Evolutionary conservation across 2,113 vertebrate species (phyloP), one percentile per base, ranked within the genome.

Genomic region (Tetrax tetrax): DNA sequence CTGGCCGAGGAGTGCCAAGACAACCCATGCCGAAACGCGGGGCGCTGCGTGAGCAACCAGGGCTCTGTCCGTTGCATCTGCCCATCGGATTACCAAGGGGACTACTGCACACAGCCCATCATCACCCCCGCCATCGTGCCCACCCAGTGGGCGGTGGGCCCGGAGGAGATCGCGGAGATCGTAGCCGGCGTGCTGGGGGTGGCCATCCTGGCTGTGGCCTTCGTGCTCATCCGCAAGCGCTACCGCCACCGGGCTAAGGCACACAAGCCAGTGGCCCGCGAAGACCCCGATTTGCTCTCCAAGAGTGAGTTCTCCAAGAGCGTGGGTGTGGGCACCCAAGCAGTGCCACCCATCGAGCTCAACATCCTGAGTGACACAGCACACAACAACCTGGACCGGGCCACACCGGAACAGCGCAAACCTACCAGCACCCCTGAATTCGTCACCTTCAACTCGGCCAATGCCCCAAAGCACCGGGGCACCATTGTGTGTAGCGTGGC

Each of bases 401-500:
- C 97, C 38, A 97, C 98, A 0, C 79, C 88, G 0, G 98, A 98
- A 85, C 98, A n/a, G 96, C 98, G 51, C 98, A 99, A 96, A 96
- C 96, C 21, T 83, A 57, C 74, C 96, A 94, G 92, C 74, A 97
- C 95, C 6, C 97, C 98, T 0, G 97, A 98, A 5, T 97, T 98
- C 0, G 56, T 97, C 85, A 98, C 98, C 57, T 98, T 98, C 70
- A 97, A 97, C 41, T 95, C 98, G 2, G 93, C 94, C 84, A 98
- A 98, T 1, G 95, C 93, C 47, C 97, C 97, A 0, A 99, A 98
- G 95, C 96, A 97, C 5, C 98, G 98, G 43, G 97, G 98, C 61
- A 99, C 98, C 1, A 98, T 99, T 3, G 98, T 99, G 87, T 99
- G 99, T 98, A 99, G 99, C 0, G 99, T 99, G 84, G 99, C 99